Evolutionary conservation across 1,140 invertebrate species (phyloP).

Genomic region (Probaryconus sp.): DNA sequence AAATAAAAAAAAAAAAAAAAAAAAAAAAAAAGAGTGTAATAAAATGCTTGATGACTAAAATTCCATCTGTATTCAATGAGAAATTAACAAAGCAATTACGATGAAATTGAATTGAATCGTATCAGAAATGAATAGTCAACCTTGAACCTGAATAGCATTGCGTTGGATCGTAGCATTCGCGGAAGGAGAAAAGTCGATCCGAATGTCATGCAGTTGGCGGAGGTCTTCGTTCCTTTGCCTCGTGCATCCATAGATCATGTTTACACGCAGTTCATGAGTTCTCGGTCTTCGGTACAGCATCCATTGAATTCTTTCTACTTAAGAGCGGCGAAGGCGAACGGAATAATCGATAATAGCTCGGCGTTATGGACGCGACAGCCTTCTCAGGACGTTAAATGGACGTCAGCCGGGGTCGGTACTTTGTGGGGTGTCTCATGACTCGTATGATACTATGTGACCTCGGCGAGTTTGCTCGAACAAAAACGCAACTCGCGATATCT

Average conservation of each 20-base stretch:
- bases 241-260: conserved; percentile 26
- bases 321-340: conserved; percentile 38
- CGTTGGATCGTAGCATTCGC: conserved; percentile 43
- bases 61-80: not conserved
- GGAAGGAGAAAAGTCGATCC: conserved; percentile 42
- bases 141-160: conserved; percentile 37
- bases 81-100: not conserved
- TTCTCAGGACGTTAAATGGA: conserved; percentile 19
- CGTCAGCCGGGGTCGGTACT: conserved; percentile 15
- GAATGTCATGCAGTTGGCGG: conserved; percentile 33
- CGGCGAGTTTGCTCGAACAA: conserved; percentile 1
- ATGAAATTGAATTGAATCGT: conserved; percentile 11
- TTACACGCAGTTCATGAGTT: conserved; percentile 35
- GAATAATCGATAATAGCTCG: conserved; percentile 56
- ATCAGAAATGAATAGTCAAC: conserved; percentile 26
- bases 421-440: conserved; percentile 31
- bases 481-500: conserved; percentile 16
- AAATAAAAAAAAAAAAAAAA: too few relatives aligned
- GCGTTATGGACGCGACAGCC: conserved; percentile 50
- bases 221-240: conserved; percentile 10
- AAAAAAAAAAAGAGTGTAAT: too few relatives aligned
- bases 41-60: not conserved
- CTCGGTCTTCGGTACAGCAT: conserved; percentile 14
- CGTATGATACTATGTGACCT: conserved; percentile 32
- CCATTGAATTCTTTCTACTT: conserved; percentile 42